These are phyloP conservation scores for Myotis davidii DNA, from an alignment of 2,113 vertebrate genomes.

Conservation along the genomic window DNA sequence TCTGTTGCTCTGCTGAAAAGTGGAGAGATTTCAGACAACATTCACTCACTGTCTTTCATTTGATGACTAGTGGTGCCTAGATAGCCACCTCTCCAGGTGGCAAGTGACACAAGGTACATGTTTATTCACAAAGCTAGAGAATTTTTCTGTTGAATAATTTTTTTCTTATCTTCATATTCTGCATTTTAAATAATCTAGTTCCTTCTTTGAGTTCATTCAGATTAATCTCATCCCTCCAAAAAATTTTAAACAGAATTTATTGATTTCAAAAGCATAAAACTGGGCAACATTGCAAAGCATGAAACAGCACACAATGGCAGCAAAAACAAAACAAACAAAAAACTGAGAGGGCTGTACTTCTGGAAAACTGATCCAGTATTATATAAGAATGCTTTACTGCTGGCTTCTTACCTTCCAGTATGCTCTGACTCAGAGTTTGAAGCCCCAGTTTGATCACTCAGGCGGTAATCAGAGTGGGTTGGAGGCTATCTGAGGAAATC, in stretches of 20 bases:
- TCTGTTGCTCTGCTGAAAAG: not conserved
- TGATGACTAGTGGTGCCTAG: not conserved
- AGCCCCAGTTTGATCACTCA: not conserved
- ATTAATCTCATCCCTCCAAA: not conserved
- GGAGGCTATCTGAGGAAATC: not conserved
- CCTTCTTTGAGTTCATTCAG: not conserved
- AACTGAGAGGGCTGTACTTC: not conserved
- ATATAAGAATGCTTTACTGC: not conserved
- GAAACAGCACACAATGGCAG: not conserved
- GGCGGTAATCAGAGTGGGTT: not conserved
- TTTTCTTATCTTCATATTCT: not conserved
- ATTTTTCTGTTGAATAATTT: not conserved
- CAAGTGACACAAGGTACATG: not conserved
- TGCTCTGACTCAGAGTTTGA: not conserved
- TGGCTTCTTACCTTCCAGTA: not conserved
- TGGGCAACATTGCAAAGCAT: not conserved
- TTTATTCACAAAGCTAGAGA: not conserved
- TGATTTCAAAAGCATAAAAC: not conserved
- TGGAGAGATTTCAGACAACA: not conserved
- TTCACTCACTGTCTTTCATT: not conserved
- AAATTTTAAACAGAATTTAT: not conserved
- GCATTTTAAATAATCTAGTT: not conserved
- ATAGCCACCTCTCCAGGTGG: not conserved
- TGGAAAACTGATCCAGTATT: not conserved
- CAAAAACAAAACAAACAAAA: not conserved